A percentile compares a stretch with the other conserved stretches of the same genome.
Evolutionary conservation across 2,113 vertebrate species (phyloP).

Genomic region (Sapayoa aenigma): DNA sequence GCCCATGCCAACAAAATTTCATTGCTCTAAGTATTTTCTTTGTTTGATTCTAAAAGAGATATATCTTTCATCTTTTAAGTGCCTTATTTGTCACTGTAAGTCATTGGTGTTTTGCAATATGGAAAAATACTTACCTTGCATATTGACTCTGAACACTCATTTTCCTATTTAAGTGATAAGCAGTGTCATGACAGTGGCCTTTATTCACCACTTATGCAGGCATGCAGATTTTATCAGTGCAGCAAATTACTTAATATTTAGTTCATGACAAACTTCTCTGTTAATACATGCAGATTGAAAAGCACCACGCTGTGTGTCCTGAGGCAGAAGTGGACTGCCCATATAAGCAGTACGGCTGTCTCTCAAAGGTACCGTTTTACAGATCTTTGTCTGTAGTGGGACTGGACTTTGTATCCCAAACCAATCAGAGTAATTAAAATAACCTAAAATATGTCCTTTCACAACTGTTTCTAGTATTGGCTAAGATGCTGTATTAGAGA

Average conservation of each 20-base stretch:
- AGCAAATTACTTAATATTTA: not conserved
- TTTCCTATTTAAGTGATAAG: not conserved
- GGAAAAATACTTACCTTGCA: not conserved
- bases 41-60: not conserved
- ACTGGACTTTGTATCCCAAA: not conserved
- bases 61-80: not conserved
- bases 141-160: not conserved
- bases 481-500: not conserved
- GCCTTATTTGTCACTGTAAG: not conserved
- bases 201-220: not conserved
- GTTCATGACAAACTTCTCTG: not conserved
- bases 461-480: not conserved
- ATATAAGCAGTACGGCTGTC: constrained; percentile 82
- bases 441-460: not conserved
- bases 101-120: not conserved
- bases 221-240: not conserved
- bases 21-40: not conserved
- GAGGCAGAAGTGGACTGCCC: constrained; percentile 82
- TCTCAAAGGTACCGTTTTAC: constrained; percentile 72
- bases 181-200: not conserved
- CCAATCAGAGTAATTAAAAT: not conserved
- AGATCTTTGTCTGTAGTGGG: not conserved
- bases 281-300: constrained; percentile 68
- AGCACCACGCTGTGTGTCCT: constrained; percentile 75
- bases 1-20: not conserved